phyloP scores from a whole-genome alignment of 2,888 invertebrate genomes.

The Notocelia uddmanniana region DNA sequence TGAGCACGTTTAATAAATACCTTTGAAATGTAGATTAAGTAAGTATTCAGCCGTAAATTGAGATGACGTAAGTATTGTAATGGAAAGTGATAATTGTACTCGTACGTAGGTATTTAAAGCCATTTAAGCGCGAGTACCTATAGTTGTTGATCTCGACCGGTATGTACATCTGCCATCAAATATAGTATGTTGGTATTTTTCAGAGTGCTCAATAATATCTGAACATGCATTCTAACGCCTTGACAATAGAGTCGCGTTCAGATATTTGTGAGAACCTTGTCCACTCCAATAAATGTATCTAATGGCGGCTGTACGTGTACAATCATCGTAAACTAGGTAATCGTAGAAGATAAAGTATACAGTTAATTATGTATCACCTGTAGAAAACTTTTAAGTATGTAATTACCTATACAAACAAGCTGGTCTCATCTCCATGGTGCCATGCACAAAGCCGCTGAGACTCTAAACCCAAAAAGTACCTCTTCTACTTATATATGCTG shows the following conservation, averaged over 20 bases:
- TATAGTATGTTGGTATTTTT: too few relatives aligned
- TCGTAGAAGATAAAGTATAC: slow-evolving; percentile 8
- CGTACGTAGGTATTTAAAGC: not conserved
- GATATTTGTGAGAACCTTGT: too few relatives aligned
- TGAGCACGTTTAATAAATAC: slow-evolving; percentile 69
- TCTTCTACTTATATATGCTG: not conserved
- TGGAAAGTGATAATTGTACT: slow-evolving; percentile 1
- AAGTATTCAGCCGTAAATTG: slow-evolving; percentile 21
- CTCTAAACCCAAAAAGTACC: too few relatives aligned
- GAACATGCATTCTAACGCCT: too few relatives aligned
- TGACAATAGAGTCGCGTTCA: too few relatives aligned
- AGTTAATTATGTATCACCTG: slow-evolving; percentile 16
- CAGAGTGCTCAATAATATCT: too few relatives aligned
- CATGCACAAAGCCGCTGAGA: not conserved
- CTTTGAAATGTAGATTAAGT: slow-evolving; percentile 39
- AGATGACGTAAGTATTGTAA: slow-evolving; percentile 37
- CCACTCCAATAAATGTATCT: too few relatives aligned
- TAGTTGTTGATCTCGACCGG: slow-evolving; percentile 19
- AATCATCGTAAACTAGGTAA: slow-evolving; percentile 22
- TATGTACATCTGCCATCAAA: not conserved
- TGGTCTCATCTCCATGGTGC: not conserved
- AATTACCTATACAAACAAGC: not conserved
- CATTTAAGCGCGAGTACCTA: slow-evolving; percentile 9
- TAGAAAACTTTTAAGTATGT: slow-evolving; percentile 13
- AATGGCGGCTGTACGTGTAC: not conserved